A percentile compares a stretch with the other conserved stretches of the same genome.
Conservation (phyloP, 2,888 invertebrate species). For the Temnothorax ravouxi region DNA sequence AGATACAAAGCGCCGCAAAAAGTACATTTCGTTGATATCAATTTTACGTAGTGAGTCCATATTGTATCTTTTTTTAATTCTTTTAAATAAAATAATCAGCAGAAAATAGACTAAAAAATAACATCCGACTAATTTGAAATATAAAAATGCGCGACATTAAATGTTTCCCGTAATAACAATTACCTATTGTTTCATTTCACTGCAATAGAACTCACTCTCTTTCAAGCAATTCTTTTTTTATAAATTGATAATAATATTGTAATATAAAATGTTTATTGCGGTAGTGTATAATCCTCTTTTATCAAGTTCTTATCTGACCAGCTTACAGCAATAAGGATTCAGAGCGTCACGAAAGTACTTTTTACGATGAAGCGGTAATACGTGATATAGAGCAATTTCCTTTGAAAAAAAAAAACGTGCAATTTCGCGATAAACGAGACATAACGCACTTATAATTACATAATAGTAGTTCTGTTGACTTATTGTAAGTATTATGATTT, state of each 20-base stretch:
- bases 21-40: conserved; percentile 41
- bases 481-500: conserved; percentile 73
- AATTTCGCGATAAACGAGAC: conserved; percentile 71
- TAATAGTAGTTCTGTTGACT: conserved; percentile 69
- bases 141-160: not conserved
- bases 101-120: not conserved
- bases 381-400: conserved; percentile 57
- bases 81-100: not conserved
- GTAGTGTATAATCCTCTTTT: not conserved
- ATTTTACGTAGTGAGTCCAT: not conserved
- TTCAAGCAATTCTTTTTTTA: not conserved
- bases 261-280: not conserved
- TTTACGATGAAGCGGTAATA: conserved; percentile 42
- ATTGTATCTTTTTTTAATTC: not conserved
- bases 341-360: conserved; percentile 61
- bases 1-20: conserved; percentile 51
- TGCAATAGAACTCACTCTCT: not conserved
- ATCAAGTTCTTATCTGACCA: conserved; percentile 13
- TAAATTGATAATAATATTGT: conserved; percentile 4
- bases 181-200: not conserved
- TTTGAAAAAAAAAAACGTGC: conserved; percentile 63
- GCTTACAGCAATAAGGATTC: conserved; percentile 35
- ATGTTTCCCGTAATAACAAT: not conserved
- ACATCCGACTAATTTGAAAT: not conserved
- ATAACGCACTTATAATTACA: conserved; percentile 63